These are phyloP conservation scores for Macrobrachium rosenbergii DNA, from an alignment of 1,140 invertebrate species.

Conservation along the genomic window DNA sequence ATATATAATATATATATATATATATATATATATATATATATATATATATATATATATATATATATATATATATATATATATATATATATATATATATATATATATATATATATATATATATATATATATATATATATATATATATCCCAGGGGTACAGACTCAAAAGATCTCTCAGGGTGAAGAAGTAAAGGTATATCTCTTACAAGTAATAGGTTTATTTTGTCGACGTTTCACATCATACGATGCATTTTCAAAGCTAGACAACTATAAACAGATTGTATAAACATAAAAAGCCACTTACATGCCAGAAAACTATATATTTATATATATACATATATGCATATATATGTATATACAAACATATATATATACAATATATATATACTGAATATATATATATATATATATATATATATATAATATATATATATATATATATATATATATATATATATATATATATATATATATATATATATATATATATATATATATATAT, in stretches of 20 bases:
- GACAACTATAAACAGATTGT: too few relatives aligned
- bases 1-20: neutral
- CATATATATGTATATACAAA: slow-evolving; percentile 45
- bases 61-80: neutral
- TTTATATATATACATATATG: slow-evolving; percentile 17
- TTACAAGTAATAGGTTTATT: too few relatives aligned
- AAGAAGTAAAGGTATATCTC: too few relatives aligned
- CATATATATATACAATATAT: slow-evolving; percentile 15
- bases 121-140: too few relatives aligned
- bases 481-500: neutral
- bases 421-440: neutral
- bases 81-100: slow-evolving; percentile 1
- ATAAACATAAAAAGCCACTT: neutral
- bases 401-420: slow-evolving; percentile 40
- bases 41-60: slow-evolving; percentile 13
- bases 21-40: slow-evolving; percentile 1
- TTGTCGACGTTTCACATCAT: too few relatives aligned
- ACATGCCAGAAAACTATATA: neutral
- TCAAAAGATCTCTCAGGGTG: too few relatives aligned
- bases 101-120: slow-evolving; percentile 13
- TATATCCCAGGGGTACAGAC: too few relatives aligned
- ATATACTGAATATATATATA: slow-evolving; percentile 5
- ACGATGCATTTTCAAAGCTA: too few relatives aligned
- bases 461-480: neutral
- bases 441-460: neutral